Evolutionary conservation across 2,113 vertebrate genomes (phyloP).

Genomic region (Chaetops frenatus): DNA sequence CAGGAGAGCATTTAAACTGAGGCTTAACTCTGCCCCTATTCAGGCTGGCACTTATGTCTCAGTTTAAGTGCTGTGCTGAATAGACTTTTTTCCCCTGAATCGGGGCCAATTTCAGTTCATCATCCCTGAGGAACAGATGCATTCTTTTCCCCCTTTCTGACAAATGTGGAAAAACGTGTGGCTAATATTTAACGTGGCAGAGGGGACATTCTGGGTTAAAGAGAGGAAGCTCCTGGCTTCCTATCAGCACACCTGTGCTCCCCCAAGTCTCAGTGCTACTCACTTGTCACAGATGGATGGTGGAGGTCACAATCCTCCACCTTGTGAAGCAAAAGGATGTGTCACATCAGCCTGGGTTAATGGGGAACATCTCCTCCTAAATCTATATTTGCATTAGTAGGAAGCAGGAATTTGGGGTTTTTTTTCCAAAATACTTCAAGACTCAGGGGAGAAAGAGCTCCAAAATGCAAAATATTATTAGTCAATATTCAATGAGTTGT

Average conservation of each 20-base stretch:
- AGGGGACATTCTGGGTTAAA: background rate
- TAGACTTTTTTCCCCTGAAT: background rate
- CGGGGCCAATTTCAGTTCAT: conserved; percentile 32
- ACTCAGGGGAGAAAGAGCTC: background rate
- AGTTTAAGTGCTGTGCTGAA: conserved; percentile 39
- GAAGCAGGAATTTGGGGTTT: background rate
- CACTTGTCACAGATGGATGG: background rate
- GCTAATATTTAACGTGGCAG: background rate
- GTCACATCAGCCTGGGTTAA: background rate
- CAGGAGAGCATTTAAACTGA: conserved; percentile 51
- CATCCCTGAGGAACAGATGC: conserved; percentile 12
- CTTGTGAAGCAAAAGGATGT: background rate
- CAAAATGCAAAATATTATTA: background rate
- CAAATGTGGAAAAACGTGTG: background rate
- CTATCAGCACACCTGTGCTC: background rate
- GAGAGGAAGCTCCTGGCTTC: background rate
- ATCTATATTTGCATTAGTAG: background rate
- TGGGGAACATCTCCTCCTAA: background rate
- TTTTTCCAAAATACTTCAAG: background rate
- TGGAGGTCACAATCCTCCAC: background rate
- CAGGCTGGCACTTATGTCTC: conserved; percentile 49
- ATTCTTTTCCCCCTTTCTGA: background rate
- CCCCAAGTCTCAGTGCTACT: rapidly evolving
- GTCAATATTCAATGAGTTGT: background rate
- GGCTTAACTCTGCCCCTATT: conserved; percentile 40